Evolutionary conservation across 1,140 invertebrate species (phyloP), one percentile per base, ranked within the genome.

Genomic region (Lordiphosa stackelbergi): DNA sequence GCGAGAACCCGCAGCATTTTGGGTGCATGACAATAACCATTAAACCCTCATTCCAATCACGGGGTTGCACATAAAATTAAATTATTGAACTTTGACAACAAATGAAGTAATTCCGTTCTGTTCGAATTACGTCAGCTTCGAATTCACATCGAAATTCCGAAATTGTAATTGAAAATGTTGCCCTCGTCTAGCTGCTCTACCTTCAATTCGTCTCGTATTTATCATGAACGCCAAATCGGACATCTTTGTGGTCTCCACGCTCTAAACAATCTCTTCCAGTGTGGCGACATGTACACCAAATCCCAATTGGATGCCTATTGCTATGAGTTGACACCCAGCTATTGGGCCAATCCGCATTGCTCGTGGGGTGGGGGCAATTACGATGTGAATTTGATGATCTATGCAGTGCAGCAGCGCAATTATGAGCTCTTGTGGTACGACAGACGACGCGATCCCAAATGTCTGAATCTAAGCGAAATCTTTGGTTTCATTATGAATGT

Each of bases 361-460:
- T 98, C 96, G 22, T 88, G 97, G 60, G 96, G 97, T 4, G 89
- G 97, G 13, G 97, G 97, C 28, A 98, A 98, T 89, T 98, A 98
- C 91, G 97, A 99, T 89, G 95, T 98, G n/a, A 99, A 98, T 91
- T 96, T 98, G 31, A 93, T 99, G 11, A 98, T 98, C 94, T 93
- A 95, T 58, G 97, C 97, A 4, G 85, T 99, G 16, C 94, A 97
- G 85, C 91, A 90, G 59, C 93, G 93, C 88, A 92, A 93, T 2
- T 95, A 91, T 85, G 95, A 96, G 89, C 93, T 94, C n/a, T 90
- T 97, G 35, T 98, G 97, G 97, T 98, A 98, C 91, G 97, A 98
- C 88, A 97, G 97, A 87, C 90, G 96, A 0, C 55, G 61, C 10
- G 69, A 72, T 72, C 69, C 69, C 3, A 19, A 10, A 95, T 89